phyloP scores from a whole-genome alignment of 2,888 invertebrate genomes.

The Caradrina kadenii region DNA sequence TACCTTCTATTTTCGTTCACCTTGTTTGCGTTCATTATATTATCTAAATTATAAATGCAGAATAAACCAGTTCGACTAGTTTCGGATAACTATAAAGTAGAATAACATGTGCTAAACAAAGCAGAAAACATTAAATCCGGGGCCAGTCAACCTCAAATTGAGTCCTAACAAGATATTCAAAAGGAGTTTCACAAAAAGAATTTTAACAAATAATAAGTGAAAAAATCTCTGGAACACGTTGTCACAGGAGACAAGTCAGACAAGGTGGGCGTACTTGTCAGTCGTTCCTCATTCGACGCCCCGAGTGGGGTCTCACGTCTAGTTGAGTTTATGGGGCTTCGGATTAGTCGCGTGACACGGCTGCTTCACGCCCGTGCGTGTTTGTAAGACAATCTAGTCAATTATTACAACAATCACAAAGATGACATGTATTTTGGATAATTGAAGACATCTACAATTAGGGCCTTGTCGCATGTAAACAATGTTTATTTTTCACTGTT shows the following conservation, averaged over 20 bases:
- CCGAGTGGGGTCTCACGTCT: conserved; percentile 64
- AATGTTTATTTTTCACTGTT: conserved; percentile 18
- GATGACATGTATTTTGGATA: conserved; percentile 37
- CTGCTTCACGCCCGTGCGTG: conserved; percentile 39
- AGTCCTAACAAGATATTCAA: conserved; percentile 17
- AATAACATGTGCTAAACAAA: conserved; percentile 10
- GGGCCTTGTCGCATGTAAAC: conserved; percentile 22
- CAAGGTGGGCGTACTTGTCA: conserved; percentile 64
- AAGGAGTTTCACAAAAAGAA: conserved; percentile 30
- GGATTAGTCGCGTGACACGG: conserved; percentile 56
- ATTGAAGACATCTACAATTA: conserved; percentile 34
- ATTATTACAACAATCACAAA: conserved; percentile 25
- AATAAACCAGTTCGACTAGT: conserved; percentile 13
- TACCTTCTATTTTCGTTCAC: conserved; percentile 33
- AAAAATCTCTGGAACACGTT: conserved; percentile 37
- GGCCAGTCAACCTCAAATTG: conserved; percentile 6
- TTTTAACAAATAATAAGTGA: conserved; percentile 50
- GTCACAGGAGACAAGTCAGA: conserved; percentile 61
- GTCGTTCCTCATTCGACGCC: conserved; percentile 69
- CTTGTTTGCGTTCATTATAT: conserved; percentile 35
- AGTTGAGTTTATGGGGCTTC: conserved; percentile 73
- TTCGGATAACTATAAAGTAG: neutral
- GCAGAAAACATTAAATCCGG: neutral
- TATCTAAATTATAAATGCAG: conserved; percentile 10
- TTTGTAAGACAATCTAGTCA: conserved; percentile 31